phyloP scores from a whole-genome alignment of 2,797 vertebrate genomes.

The Pantherophis vulpinus region DNA sequence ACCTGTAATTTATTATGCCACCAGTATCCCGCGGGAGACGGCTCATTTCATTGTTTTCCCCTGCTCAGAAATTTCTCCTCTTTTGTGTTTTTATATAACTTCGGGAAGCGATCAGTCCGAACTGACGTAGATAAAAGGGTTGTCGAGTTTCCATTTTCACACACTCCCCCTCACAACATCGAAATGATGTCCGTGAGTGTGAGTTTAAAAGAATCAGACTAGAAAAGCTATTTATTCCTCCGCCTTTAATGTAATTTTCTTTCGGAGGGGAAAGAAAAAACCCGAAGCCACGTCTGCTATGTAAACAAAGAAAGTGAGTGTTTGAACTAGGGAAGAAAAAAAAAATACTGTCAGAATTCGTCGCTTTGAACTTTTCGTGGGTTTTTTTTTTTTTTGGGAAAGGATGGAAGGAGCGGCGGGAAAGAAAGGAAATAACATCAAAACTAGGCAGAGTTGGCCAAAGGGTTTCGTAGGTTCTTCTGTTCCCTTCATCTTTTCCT shows the following conservation, averaged over 20 bases:
- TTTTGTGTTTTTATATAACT: not conserved
- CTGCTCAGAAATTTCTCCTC: not conserved
- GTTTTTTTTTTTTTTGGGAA: slow-evolving; percentile 5
- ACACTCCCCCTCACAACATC: not conserved
- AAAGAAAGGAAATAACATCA: not conserved
- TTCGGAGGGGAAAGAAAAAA: not conserved
- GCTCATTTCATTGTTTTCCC: not conserved
- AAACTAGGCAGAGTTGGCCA: not conserved
- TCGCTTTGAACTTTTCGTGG: slow-evolving; percentile 47
- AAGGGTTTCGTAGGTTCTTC: no score
- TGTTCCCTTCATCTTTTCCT: not conserved
- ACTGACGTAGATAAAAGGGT: not conserved
- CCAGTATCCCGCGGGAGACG: not conserved
- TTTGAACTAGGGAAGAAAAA: slow-evolving; percentile 20
- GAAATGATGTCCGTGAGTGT: not conserved
- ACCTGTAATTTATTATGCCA: not conserved
- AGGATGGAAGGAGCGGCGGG: not conserved
- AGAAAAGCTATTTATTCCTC: not conserved
- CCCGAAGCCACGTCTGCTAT: slow-evolving; percentile 35
- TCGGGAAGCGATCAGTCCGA: not conserved
- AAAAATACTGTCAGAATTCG: slow-evolving; percentile 36
- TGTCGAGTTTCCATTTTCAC: not conserved
- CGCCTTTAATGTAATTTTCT: not conserved
- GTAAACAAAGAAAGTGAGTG: slow-evolving; percentile 54
- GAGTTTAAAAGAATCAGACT: not conserved